These are phyloP conservation scores for Cepaea hortensis DNA, from an alignment of 2,888 invertebrate species.

Conservation along the genomic window DNA sequence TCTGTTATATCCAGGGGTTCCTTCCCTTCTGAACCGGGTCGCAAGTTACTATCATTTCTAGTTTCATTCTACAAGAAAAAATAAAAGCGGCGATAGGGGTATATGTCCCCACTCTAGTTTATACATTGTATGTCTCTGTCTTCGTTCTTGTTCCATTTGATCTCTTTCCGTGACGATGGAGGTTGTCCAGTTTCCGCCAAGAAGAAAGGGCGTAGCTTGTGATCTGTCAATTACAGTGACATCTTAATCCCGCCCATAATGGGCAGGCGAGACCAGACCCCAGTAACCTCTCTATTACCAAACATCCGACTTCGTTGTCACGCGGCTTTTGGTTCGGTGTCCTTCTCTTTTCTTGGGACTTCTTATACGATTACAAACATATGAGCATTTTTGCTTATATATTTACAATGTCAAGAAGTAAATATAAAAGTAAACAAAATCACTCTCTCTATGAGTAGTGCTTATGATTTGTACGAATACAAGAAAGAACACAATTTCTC, in stretches of 20 bases:
- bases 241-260: constrained; percentile 7
- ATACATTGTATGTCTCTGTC: not conserved
- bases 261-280: not conserved
- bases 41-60: no score
- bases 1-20: no score
- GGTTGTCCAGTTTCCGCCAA: not conserved
- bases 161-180: not conserved
- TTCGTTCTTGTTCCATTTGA: not conserved
- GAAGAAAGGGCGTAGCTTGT: not conserved
- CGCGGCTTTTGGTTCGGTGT: not conserved
- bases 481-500: no score
- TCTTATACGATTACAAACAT: no score
- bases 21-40: no score
- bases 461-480: no score
- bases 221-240: not conserved
- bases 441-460: no score
- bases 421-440: not conserved
- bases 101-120: no score
- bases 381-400: not conserved
- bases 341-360: not conserved
- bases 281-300: not conserved
- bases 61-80: no score
- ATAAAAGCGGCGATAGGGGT: no score
- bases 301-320: not conserved
- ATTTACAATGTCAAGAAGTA: not conserved